phyloP scores from a whole-genome alignment of 2,113 vertebrate genomes.

The Tragelaphus imberbis region DNA sequence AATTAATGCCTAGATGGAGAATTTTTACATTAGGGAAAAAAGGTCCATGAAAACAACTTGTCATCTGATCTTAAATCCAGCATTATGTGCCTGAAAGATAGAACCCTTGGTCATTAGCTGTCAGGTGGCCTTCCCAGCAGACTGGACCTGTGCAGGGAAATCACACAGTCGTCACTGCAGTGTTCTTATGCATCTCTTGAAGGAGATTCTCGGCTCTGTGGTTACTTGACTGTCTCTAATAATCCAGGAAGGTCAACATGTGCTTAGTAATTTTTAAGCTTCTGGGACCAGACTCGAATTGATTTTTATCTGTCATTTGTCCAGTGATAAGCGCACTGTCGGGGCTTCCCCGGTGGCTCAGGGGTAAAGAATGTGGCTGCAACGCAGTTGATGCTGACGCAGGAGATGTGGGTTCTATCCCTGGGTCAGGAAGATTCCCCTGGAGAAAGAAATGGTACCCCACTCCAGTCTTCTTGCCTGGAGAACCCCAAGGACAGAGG shows the following conservation, averaged over 20 bases:
- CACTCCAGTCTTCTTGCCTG: background rate
- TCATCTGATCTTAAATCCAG: background rate
- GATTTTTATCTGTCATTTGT: slow-evolving; percentile 41
- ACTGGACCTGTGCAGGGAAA: background rate
- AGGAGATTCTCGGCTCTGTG: background rate
- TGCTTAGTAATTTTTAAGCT: slow-evolving; percentile 24
- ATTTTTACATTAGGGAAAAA: background rate
- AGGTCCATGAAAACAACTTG: background rate
- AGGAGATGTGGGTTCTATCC: background rate
- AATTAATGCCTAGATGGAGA: background rate
- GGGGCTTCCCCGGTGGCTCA: rapidly evolving
- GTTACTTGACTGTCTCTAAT: background rate
- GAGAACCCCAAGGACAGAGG: background rate
- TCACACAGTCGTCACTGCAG: background rate
- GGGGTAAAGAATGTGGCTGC: background rate
- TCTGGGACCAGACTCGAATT: background rate
- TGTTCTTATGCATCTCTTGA: background rate
- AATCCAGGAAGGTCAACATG: background rate
- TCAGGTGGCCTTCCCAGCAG: background rate
- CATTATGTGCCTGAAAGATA: background rate
- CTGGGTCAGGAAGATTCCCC: background rate
- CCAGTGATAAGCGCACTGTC: background rate
- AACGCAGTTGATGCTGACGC: background rate
- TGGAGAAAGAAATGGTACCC: background rate
- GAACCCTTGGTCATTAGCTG: background rate